Percentiles rank a stretch among this genome's conserved stretches.
Evolutionary conservation across 2,797 vertebrate species (phyloP).

Genomic region (Sebastiscus albofasciatus): DNA sequence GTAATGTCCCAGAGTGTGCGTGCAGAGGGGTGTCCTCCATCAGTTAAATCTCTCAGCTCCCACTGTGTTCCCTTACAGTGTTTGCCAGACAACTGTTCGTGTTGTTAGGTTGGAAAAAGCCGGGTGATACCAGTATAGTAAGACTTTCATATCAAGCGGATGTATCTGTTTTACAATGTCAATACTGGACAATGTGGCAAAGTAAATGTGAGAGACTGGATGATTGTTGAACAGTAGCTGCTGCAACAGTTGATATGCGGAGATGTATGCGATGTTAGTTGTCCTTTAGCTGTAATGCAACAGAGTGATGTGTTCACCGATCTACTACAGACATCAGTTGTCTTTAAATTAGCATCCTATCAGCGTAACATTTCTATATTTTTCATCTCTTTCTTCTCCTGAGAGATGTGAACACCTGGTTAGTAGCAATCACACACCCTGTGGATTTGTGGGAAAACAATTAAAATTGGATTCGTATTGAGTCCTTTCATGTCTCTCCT

Average conservation of each 20-base stretch:
- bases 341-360: neutral
- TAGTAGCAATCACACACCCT: conserved; percentile 1
- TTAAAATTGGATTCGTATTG: conserved; percentile 3
- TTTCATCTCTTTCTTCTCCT: conserved; percentile 1
- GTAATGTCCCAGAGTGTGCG: conserved; percentile 35
- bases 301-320: neutral
- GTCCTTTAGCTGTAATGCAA: neutral
- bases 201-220: neutral
- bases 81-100: conserved; percentile 38
- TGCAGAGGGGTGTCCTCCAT: conserved; percentile 20
- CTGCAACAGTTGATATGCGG: neutral
- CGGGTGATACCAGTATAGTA: conserved; percentile 1
- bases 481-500: conserved; percentile 6
- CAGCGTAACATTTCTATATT: neutral
- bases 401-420: conserved; percentile 17
- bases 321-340: neutral
- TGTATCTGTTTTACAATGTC: conserved; percentile 22
- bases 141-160: conserved; percentile 17
- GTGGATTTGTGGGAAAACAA: conserved; percentile 23
- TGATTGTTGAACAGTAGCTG: neutral
- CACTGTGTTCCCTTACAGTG: conserved; percentile 23
- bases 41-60: conserved; percentile 41
- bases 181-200: neutral
- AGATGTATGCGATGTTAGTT: neutral
- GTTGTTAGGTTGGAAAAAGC: conserved; percentile 33